phyloP scores from a whole-genome alignment of 92 coral and sea anemone genomes.

The Isaurus tuberculatus region DNA sequence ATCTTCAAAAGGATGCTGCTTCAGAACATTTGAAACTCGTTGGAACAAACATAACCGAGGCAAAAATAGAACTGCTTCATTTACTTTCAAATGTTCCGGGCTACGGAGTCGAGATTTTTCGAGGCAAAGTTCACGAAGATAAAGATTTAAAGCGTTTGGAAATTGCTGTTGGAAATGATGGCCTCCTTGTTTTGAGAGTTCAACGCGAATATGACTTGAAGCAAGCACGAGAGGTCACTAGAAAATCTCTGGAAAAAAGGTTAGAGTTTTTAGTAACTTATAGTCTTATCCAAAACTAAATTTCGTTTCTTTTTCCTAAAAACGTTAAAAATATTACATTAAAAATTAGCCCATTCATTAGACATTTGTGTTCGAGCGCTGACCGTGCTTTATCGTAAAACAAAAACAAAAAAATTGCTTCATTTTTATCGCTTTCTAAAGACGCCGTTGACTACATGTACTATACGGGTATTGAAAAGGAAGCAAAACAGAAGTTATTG shows the following conservation, averaged over 20 bases:
- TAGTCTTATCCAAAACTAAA: neutral
- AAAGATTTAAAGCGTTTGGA: slow-evolving; percentile 86
- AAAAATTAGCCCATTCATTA: neutral
- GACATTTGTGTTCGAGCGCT: no score
- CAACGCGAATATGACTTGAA: slow-evolving; percentile 88
- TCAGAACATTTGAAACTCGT: slow-evolving; percentile 86
- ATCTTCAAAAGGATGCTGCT: slow-evolving; percentile 90
- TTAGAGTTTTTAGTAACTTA: slow-evolving; percentile 21
- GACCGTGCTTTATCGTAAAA: neutral
- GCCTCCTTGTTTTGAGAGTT: slow-evolving; percentile 86
- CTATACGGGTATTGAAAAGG: no score
- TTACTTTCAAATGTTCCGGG: slow-evolving; percentile 80
- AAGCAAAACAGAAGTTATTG: no score
- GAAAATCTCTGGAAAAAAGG: slow-evolving; percentile 92
- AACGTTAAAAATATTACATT: neutral
- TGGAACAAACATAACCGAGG: slow-evolving; percentile 68
- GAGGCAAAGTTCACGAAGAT: slow-evolving; percentile 80
- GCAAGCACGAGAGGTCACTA: slow-evolving; percentile 83
- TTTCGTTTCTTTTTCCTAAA: neutral
- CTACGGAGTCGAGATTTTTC: slow-evolving; percentile 92
- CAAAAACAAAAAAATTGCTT: neutral
- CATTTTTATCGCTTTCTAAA: neutral
- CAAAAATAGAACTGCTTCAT: slow-evolving; percentile 89
- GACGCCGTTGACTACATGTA: no score
- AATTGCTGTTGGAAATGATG: slow-evolving; percentile 90